Evolutionary conservation across 2,113 vertebrate species (phyloP), one percentile per base, ranked within the genome.

Genomic region (Rhea americana): DNA sequence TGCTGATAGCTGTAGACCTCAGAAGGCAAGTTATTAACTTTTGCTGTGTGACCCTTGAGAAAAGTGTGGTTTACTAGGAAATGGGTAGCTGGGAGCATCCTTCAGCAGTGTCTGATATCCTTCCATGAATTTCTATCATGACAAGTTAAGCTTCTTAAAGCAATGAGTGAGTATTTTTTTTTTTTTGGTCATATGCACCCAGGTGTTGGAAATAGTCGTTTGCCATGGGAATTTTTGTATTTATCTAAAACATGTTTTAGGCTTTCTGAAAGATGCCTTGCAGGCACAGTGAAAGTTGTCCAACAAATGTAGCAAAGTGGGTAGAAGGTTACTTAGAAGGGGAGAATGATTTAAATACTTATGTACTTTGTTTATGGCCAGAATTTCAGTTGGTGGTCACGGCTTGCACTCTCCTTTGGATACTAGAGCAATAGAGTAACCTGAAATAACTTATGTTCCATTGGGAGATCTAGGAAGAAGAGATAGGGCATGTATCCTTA

Each of bases 401-500:
- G 78, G 73, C 76, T 63, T 62, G 37, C 30, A 7, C 58, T 56
- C 70, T 85, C 72, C 41, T 91, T 58, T 62, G 56, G 75, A 24
- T 74, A 16, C 58, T 19, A 43, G 11, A 90, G 88, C 82, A 82
- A 4, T 35, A 47, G 0, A 24, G 63, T 93, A 53, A 77, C 67
- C 86, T 91, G 72, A 89, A 92, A 87, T 87, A 71, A 43, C 58
- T 77, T 25, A 73, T 90, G 47, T 83, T 91, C 78, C 8, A 0
- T 82, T 73, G 39, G 20, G 87, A 93, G 89, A 50, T 76, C 80
- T 21, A 6, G 80, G 68, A 89, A 56, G 76, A 37, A 58, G 87
- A 92, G 93, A 68, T 74, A 43, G 1, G 61, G 67, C 84, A 73
- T 62, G 89, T 92, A 94, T 96, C 92, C 95, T 97, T 73, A 94